Conservation (phyloP, 2,113 vertebrate species). For the Oreochromis aureus region DNA sequence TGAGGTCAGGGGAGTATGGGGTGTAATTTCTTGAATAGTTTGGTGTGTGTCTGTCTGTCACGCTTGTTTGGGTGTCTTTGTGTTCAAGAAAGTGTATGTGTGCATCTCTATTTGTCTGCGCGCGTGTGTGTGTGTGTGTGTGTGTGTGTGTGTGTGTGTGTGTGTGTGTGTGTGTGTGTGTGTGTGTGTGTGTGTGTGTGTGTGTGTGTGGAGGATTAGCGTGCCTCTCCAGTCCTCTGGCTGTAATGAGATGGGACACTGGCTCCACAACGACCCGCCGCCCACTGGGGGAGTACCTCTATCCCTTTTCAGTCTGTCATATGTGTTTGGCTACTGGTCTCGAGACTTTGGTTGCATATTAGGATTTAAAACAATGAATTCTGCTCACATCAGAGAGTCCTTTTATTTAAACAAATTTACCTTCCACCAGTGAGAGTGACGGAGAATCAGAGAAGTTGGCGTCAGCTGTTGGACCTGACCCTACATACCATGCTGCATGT, state of each 20-base stretch:
- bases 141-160: not conserved
- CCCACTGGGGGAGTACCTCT: conserved; percentile 55
- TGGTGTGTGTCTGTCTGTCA: conserved; percentile 12
- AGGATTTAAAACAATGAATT: conserved; percentile 58
- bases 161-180: not conserved
- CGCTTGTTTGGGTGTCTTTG: conserved; percentile 26
- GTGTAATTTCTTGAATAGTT: conserved; percentile 17
- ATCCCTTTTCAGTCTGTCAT: conserved; percentile 52
- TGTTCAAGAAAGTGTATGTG: not conserved
- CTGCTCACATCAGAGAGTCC: conserved; percentile 28
- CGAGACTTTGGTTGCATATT: conserved; percentile 31
- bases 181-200: not conserved
- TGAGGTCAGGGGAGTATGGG: conserved; percentile 13
- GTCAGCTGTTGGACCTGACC: not conserved
- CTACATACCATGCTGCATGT: not conserved
- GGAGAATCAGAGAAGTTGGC: not conserved
- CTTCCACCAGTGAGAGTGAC: not conserved
- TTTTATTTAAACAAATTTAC: not conserved
- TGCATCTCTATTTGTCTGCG: conserved; percentile 1
- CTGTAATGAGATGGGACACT: conserved; percentile 73
- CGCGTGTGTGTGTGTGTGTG: not conserved
- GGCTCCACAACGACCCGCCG: conserved; percentile 68
- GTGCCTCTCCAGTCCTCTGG: conserved; percentile 65
- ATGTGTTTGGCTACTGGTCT: conserved; percentile 41
- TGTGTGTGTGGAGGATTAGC: conserved; percentile 55